These are phyloP conservation scores for Nothobranchius furzeri DNA, from an alignment of 2,113 vertebrate species.

Conservation along the genomic window DNA sequence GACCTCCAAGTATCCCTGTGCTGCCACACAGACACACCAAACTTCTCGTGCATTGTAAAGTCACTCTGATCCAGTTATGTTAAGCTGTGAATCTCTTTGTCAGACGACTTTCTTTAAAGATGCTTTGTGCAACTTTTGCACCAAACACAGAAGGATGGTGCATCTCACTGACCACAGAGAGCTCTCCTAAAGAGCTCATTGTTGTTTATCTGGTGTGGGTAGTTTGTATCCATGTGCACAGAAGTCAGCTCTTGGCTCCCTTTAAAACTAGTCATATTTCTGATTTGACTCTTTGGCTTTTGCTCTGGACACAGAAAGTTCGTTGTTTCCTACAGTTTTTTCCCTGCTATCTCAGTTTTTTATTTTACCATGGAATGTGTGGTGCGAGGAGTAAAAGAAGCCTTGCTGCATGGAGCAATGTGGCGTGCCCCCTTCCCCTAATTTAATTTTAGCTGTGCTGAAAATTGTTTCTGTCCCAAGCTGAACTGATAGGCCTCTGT, in stretches of 20 bases:
- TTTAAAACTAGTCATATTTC: constrained; percentile 46
- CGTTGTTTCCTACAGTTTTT: constrained; percentile 61
- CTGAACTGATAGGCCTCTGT: constrained; percentile 73
- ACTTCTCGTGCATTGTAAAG: constrained; percentile 22
- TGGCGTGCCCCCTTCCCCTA: constrained; percentile 56
- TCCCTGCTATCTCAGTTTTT: constrained; percentile 22
- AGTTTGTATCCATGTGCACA: constrained; percentile 46
- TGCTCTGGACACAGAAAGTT: constrained; percentile 66
- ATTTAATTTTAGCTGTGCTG: constrained; percentile 78
- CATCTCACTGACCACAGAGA: neutral
- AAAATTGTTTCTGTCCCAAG: constrained; percentile 61
- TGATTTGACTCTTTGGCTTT: constrained; percentile 39
- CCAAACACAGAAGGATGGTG: neutral
- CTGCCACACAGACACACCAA: neutral
- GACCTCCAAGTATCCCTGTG: constrained; percentile 57
- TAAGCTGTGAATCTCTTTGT: neutral
- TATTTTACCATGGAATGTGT: constrained; percentile 64
- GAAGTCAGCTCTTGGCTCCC: constrained; percentile 50
- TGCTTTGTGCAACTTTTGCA: no score
- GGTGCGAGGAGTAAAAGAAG: constrained; percentile 64
- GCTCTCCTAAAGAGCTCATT: constrained; percentile 49
- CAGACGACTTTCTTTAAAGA: neutral
- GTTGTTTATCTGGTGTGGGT: constrained; percentile 33
- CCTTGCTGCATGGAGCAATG: constrained; percentile 48
- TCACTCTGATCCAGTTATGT: neutral